Base-by-base conservation (phyloP, 2,888 invertebrate species). In the Acholoe squamosa region DNA sequence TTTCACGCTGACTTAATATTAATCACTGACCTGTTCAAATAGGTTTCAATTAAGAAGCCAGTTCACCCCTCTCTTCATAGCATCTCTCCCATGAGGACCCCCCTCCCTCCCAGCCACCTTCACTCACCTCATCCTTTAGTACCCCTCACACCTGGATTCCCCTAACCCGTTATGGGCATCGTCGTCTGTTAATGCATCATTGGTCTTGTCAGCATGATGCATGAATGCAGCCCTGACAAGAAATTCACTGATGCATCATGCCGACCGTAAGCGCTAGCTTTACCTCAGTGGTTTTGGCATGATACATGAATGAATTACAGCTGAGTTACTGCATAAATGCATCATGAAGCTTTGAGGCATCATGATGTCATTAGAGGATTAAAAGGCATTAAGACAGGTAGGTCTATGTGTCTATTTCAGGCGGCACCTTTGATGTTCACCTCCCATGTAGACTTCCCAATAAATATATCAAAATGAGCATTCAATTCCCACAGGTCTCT, bases 381-480 rank as follows among this genome's bases (percentile, higher is more conserved):
- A n/a, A n/a, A n/a, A n/a, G n/a, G 71, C 71, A 33, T 25, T 22
- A 28, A 84, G 84, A 84, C 84, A 84, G 84, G 34, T 51, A 84
- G 84, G 84, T 84, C 84, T 84, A 84, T 84, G 43, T 43, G 84
- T 84, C 84, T 84, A 84, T 84, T 84, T 84, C 84, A 84, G 43
- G 22, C 84, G 84, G 84, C 84, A 10, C 16, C 84, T 84, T 84
- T 84, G 84, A 84, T 84, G 34, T 51, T n/a, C 34, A 7, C 51
- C 51, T 51, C 84, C 84, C 25, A 84, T 84, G n/a, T 84, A 51
- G 19, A 84, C 51, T 43, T 51, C 43, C 84, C 84, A 84, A 84
- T 84, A 84, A 84, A 84, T 84, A 84, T 84, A 84, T 84, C 84
- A 84, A 84, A 84, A 84, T 84, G 84, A 51, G 84, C 84, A 84